Conservation (phyloP, 92 coral and sea anemone species). For the Porites lobata region DNA sequence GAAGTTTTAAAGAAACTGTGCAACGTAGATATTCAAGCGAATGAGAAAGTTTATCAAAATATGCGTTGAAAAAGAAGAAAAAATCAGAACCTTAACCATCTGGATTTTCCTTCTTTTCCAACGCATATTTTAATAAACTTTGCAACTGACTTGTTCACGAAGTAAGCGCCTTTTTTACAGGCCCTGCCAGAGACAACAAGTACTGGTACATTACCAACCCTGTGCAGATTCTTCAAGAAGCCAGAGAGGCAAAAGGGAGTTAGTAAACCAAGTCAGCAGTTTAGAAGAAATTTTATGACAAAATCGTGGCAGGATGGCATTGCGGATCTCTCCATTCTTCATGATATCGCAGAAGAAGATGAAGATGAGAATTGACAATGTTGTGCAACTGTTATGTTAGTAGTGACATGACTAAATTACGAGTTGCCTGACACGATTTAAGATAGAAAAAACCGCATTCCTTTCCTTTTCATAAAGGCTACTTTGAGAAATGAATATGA, state of each 20-base stretch:
- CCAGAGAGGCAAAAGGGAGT: conserved; percentile 25
- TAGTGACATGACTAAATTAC: not conserved
- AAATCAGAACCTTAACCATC: no score
- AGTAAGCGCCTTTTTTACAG: not conserved
- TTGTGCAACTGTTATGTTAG: not conserved
- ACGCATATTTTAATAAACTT: no score
- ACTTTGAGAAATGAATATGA: not conserved
- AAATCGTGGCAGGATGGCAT: conserved; percentile 2
- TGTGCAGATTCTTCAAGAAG: conserved; percentile 33
- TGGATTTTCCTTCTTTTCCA: no score
- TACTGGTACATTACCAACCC: conserved; percentile 31
- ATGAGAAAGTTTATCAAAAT: no score
- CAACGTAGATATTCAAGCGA: no score
- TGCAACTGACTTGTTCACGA: no score
- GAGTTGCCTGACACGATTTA: not conserved
- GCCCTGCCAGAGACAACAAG: conserved; percentile 4
- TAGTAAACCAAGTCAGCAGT: conserved; percentile 5
- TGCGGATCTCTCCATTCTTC: not conserved
- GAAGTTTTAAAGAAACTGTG: no score
- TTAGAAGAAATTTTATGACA: not conserved
- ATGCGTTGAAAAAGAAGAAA: no score
- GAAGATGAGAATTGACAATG: not conserved
- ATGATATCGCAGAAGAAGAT: conserved; percentile 43
- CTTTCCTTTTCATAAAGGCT: not conserved
- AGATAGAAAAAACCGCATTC: not conserved